Conservation (phyloP, 35 echinoderm and acorn worm genomes). For the Lytechinus pictus region DNA sequence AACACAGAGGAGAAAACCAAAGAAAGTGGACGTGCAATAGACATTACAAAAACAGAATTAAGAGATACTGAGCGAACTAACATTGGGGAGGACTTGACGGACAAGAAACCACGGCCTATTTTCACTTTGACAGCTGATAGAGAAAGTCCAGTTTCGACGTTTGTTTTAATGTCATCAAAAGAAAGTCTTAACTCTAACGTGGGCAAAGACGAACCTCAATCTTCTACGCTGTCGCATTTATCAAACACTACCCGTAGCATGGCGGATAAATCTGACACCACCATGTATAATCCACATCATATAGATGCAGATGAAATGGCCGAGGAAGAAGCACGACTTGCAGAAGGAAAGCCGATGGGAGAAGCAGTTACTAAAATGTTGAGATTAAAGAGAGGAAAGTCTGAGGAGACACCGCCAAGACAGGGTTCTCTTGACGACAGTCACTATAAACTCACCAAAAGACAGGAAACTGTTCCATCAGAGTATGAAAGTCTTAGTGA, state of each 20-base stretch:
- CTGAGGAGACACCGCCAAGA: constrained; percentile 18
- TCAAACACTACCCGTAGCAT: background rate
- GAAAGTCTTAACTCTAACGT: background rate
- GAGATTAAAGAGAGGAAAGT: constrained; percentile 42
- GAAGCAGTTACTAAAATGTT: constrained; percentile 15
- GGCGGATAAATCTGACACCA: background rate
- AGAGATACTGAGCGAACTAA: background rate
- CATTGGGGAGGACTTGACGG: background rate
- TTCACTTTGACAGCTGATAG: constrained; percentile 33
- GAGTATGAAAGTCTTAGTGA: constrained; percentile 74
- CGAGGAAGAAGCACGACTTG: background rate
- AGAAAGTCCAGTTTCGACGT: constrained; percentile 22
- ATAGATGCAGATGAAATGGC: constrained; percentile 26
- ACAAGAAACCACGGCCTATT: constrained; percentile 25
- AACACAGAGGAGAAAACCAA: background rate
- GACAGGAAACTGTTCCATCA: constrained; percentile 12
- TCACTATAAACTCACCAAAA: constrained; percentile 1
- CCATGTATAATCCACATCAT: constrained; percentile 27
- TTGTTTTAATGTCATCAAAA: constrained; percentile 24
- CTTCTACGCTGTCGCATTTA: background rate
- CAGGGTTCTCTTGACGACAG: constrained; percentile 26
- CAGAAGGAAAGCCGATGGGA: background rate
- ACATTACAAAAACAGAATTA: background rate
- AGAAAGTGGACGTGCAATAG: background rate
- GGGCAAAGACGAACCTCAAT: background rate